Evolutionary conservation across 2,113 vertebrate genomes (phyloP).

Genomic region (Notothenia rossii): DNA sequence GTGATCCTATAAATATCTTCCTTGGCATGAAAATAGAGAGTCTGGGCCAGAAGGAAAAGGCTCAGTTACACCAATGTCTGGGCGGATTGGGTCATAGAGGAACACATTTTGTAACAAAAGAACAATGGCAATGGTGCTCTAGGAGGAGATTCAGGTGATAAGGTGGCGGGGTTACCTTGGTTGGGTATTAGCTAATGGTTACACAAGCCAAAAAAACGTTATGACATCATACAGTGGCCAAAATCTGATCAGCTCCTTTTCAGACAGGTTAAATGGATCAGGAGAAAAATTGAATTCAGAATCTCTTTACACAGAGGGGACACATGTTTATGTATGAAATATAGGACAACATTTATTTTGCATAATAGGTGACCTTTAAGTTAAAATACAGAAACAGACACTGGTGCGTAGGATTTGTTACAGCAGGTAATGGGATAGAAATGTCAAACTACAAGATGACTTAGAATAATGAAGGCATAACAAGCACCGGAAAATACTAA

Average conservation of each 20-base stretch:
- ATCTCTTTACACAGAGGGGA: too few species aligned
- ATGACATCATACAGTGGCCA: too few species aligned
- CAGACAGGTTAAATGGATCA: too few species aligned
- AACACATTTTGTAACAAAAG: constrained; percentile 33
- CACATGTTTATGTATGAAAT: too few species aligned
- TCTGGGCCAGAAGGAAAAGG: constrained; percentile 30
- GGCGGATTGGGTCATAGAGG: constrained; percentile 15
- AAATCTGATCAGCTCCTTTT: too few species aligned
- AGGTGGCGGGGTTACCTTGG: too few species aligned
- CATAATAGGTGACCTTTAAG: neutral
- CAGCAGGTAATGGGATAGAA: constrained; percentile 49
- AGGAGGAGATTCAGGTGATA: too few species aligned
- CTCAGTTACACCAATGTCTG: constrained; percentile 41
- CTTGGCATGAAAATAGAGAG: constrained; percentile 17
- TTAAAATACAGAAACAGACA: constrained; percentile 27
- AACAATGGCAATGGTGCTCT: too few species aligned
- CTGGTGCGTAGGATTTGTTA: constrained; percentile 22
- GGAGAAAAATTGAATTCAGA: too few species aligned
- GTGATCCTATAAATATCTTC: constrained; percentile 69
- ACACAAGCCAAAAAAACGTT: too few species aligned
- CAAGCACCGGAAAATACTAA: neutral
- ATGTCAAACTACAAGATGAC: constrained; percentile 56
- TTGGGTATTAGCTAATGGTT: too few species aligned
- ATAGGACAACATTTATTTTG: too few species aligned
- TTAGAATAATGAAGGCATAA: constrained; percentile 19